Evolutionary conservation across 2,797 vertebrate genomes (phyloP), one percentile per base, ranked within the genome.

Genomic region (Epinephelus coioides): DNA sequence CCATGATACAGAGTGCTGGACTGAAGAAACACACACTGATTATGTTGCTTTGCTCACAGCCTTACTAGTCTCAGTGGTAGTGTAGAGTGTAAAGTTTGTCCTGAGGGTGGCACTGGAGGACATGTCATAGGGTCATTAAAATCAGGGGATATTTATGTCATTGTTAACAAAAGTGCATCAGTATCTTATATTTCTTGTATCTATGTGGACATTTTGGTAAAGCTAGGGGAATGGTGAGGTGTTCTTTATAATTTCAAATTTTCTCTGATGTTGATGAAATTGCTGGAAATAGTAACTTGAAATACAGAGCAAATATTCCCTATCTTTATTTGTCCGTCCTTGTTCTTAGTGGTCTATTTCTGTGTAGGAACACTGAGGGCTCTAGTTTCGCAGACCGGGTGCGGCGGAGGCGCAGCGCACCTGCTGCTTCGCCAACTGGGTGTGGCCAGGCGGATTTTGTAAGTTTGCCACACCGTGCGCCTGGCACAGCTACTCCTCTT

Each of bases 31-130:
- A 25, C 34, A 40, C 6, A 51, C 18, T 51, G n/a, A 23, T 53
- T 30, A 17, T 2, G 49, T 17, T 67, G n/a, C 27, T 40, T 5
- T 23, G 34, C 14, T 66, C 11, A 53, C 49, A 53, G 18, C n/a
- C 49, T 44, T 23, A 18, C 49, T 40, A n/a, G 34, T 17, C 13
- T 23, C 63, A 15, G 64, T 38, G 46, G 25, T 51, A 6, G 34
- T 43, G 5, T 27, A 34, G 34, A 8, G 66, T 56, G 34, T 44
- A 23, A 25, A 53, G 50, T 30, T 40, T 23, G 64, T 54, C 65
- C 50, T 54, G 65, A 54, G 51, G 51, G 51, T 56, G 66, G 66
- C 66, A 44, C 53, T 46, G 46, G 53, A 38, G 53, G 40, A 57
- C 46, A 14, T 27, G 40, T 12, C 64, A 53, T 19, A 14, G 14